Percentiles rank a stretch among this genome's conserved stretches.
These are phyloP conservation scores for Brenthis hecate DNA, from an alignment of 2,888 invertebrate genomes.

Conservation along the genomic window DNA sequence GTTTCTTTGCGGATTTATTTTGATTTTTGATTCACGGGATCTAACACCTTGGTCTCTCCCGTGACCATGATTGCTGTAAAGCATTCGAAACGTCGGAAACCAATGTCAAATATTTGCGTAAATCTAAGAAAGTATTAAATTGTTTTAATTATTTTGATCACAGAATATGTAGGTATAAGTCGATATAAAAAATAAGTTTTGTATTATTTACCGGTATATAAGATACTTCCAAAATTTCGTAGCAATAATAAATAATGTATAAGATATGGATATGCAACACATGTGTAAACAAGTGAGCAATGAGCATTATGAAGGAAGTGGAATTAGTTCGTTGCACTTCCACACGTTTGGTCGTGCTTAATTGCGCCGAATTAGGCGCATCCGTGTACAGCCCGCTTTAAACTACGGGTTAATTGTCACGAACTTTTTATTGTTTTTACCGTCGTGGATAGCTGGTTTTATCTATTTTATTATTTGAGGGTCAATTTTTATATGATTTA, in stretches of 20 bases:
- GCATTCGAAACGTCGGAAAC: too few relatives aligned
- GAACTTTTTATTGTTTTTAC: slow-evolving; percentile 3
- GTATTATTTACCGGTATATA: too few relatives aligned
- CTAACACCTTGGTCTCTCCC: too few relatives aligned
- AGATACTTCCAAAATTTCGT: neutral
- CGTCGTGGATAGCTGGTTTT: slow-evolving; percentile 10
- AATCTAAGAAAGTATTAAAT: too few relatives aligned
- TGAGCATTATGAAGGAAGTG: slow-evolving; percentile 49
- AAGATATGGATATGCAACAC: slow-evolving; percentile 12
- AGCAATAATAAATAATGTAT: slow-evolving; percentile 1
- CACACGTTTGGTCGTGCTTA: slow-evolving; percentile 57
- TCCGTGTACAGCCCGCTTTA: slow-evolving; percentile 28
- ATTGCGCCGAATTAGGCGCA: slow-evolving; percentile 70
- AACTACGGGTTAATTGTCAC: slow-evolving; percentile 16
- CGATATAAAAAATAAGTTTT: too few relatives aligned
- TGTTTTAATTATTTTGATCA: too few relatives aligned
- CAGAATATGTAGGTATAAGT: too few relatives aligned
- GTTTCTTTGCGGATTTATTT: too few relatives aligned
- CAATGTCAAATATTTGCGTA: too few relatives aligned
- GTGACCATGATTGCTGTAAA: too few relatives aligned
- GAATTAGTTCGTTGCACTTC: slow-evolving; percentile 71
- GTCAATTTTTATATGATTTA: neutral
- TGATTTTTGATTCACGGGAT: too few relatives aligned
- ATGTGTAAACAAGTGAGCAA: slow-evolving; percentile 31
- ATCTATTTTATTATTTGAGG: slow-evolving; percentile 4